Conservation (phyloP, 2,888 invertebrate genomes). For the Pseudococcus longispinus region DNA sequence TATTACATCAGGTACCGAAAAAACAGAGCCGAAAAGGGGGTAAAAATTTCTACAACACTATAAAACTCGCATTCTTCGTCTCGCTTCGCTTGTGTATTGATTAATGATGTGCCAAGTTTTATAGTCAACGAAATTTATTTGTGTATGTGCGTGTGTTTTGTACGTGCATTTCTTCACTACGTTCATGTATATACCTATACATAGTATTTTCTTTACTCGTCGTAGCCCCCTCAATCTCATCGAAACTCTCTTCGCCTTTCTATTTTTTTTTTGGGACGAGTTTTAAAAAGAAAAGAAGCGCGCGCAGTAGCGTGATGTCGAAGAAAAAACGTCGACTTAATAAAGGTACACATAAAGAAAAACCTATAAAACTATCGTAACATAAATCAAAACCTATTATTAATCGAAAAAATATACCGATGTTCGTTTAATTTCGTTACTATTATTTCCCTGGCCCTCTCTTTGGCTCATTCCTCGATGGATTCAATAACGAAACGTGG, state of each 20-base stretch:
- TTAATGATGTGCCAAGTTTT: constrained; percentile 57
- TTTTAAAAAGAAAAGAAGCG: constrained; percentile 14
- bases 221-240: no score
- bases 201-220: not conserved
- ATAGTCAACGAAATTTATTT: constrained; percentile 56
- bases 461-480: not conserved
- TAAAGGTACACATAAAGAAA: constrained; percentile 45
- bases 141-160: constrained; percentile 54
- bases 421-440: not conserved
- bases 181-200: no score
- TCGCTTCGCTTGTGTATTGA: constrained; percentile 50
- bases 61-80: constrained; percentile 56
- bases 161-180: constrained; percentile 48
- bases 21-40: constrained; percentile 18
- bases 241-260: not conserved
- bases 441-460: not conserved
- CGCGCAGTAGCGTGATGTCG: constrained; percentile 30
- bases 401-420: constrained; percentile 29
- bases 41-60: constrained; percentile 54
- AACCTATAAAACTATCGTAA: constrained; percentile 49
- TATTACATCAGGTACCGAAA: constrained; percentile 51
- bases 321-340: not conserved
- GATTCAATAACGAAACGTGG: not conserved
- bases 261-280: constrained; percentile 25
- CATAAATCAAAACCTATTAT: constrained; percentile 52